These are phyloP conservation scores for Anarrhichthys ocellatus DNA, from an alignment of 2,113 vertebrate species.

Conservation along the genomic window DNA sequence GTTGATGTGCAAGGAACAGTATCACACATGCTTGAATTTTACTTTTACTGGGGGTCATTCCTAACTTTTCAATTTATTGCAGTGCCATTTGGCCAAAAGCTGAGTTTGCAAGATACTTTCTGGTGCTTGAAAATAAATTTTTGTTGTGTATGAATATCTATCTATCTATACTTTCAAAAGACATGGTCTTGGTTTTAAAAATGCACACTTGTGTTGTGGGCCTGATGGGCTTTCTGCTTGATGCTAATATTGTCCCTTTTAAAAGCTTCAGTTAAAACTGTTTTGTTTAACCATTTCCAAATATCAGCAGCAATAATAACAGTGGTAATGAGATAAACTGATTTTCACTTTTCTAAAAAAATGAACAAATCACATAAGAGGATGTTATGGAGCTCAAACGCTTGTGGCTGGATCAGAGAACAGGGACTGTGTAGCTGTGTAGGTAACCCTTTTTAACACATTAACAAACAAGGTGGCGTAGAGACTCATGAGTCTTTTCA, in stretches of 20 bases:
- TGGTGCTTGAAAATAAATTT: neutral
- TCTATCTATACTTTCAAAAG: neutral
- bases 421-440: neutral
- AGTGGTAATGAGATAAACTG: constrained; percentile 12
- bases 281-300: neutral
- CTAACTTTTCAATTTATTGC: no score
- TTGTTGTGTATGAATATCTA: neutral
- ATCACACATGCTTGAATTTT: neutral
- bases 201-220: neutral
- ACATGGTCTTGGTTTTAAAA: neutral
- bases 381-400: neutral
- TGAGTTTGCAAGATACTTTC: neutral
- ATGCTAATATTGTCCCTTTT: neutral
- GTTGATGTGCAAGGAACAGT: neutral
- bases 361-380: neutral
- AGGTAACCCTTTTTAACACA: constrained; percentile 41
- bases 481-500: constrained; percentile 11
- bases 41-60: neutral
- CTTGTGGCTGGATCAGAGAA: neutral
- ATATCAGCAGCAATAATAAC: neutral
- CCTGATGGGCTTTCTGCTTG: neutral
- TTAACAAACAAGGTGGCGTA: constrained; percentile 28
- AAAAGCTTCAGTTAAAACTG: neutral
- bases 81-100: neutral
- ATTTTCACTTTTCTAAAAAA: constrained; percentile 1